phyloP scores from a whole-genome alignment of 2,888 invertebrate species.

The Parnassius smintheus region DNA sequence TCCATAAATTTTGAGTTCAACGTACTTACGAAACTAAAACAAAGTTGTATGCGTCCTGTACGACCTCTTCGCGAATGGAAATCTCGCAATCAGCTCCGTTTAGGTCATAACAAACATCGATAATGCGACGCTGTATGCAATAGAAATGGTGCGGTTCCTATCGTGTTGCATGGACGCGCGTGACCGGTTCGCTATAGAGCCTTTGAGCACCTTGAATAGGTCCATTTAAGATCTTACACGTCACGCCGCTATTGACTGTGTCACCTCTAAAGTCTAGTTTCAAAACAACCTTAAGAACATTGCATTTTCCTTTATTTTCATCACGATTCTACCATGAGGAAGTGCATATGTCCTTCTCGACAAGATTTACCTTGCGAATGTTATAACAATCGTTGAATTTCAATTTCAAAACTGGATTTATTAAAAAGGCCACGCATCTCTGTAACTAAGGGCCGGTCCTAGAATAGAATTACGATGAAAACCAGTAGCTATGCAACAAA shows the following conservation, averaged over 20 bases:
- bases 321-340: slow-evolving; percentile 19
- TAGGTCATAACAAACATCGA: slow-evolving; percentile 15
- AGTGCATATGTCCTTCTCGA: slow-evolving; percentile 15
- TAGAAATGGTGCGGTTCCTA: slow-evolving; percentile 18
- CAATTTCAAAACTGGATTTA: no score
- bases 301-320: slow-evolving; percentile 23
- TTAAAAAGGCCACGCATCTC: no score
- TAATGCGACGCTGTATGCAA: slow-evolving; percentile 17
- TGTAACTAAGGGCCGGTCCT: no score
- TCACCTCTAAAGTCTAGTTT: slow-evolving; percentile 9
- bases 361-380: slow-evolving; percentile 6
- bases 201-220: slow-evolving; percentile 15
- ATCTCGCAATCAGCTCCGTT: slow-evolving; percentile 11
- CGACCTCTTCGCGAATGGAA: slow-evolving; percentile 7
- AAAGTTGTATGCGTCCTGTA: slow-evolving; percentile 7
- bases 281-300: slow-evolving; percentile 4
- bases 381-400: neutral
- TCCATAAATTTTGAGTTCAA: slow-evolving; percentile 47
- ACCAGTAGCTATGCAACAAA: no score
- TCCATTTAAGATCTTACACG: slow-evolving; percentile 22
- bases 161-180: slow-evolving; percentile 18
- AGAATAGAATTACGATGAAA: no score
- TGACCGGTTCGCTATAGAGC: slow-evolving; percentile 17
- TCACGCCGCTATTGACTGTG: slow-evolving; percentile 5
- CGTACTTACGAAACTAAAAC: slow-evolving; percentile 39